These are phyloP conservation scores for Pyrgus malvae DNA, from an alignment of 2,888 invertebrate genomes.

Conservation along the genomic window DNA sequence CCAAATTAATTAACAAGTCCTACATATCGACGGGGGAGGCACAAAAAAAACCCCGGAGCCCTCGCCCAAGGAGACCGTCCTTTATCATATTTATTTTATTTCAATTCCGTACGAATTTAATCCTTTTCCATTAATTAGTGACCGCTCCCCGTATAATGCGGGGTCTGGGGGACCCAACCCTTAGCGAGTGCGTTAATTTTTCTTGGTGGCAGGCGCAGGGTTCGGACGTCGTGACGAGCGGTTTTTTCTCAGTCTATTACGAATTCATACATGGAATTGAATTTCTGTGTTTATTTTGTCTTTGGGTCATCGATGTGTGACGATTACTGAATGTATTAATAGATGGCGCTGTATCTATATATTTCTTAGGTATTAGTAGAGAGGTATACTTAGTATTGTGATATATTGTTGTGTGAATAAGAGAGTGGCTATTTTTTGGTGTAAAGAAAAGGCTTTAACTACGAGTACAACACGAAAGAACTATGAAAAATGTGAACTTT, in stretches of 20 bases:
- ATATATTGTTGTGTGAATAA: no score
- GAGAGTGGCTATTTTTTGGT: no score
- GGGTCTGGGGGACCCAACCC: conserved; percentile 66
- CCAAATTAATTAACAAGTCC: conserved; percentile 44
- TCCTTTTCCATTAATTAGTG: conserved; percentile 82
- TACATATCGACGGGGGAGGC: conserved; percentile 57
- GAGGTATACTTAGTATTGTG: no score
- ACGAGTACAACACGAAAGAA: no score
- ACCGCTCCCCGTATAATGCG: conserved; percentile 68
- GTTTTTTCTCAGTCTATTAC: conserved; percentile 30
- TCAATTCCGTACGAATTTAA: conserved; percentile 80
- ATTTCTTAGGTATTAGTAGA: no score
- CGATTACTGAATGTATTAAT: background rate
- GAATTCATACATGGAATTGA: conserved; percentile 17
- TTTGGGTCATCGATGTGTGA: background rate
- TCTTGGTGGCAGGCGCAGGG: conserved; percentile 62
- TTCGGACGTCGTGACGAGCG: conserved; percentile 42
- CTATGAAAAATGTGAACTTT: no score
- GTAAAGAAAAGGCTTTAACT: no score
- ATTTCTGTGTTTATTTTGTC: conserved; percentile 5
- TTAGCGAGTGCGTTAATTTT: conserved; percentile 69
- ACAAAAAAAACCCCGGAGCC: conserved; percentile 41
- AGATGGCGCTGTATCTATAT: background rate
- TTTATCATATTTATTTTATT: conserved; percentile 82
- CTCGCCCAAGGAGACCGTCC: conserved; percentile 58